Evolutionary conservation across 92 coral and sea anemone genomes (phyloP), one percentile per base, ranked within the genome.

Genomic region (Micromussa lordhowensis): DNA sequence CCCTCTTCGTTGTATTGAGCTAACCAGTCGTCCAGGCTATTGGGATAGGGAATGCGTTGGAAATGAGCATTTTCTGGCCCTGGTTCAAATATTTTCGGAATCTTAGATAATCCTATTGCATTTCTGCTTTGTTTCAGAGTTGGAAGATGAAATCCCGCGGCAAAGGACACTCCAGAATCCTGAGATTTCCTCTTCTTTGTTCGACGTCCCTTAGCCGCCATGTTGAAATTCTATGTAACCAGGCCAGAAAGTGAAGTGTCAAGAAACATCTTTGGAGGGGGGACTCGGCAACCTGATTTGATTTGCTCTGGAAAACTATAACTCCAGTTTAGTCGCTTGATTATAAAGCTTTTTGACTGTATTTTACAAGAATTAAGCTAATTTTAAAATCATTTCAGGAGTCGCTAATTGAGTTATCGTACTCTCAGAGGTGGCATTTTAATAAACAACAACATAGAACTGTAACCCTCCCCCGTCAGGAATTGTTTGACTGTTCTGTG

Each of bases 1-100:
- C 96, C 94, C n/a, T 78, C 75, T 31, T 94, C 94, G 32, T 82
- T 85, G 58, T 94, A 94, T 71, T 86, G 94, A 1, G 94, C 96
- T 49, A 94, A 78, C 93, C 96, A 94, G 78, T 91, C 94, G 26
- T 91, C 94, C 34, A 81, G 76, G 36, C 86, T 88, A 21, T 79
- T 32, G 1, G 94, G 93, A 5, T 80, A 66, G 1, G 93, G 93
- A 78, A 91, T 80, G 2, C 82, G 64, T 80, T 55, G 40, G 74
- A 94, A 94, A 80, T 92, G 80, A 12, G 31, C 88, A 22, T 59
- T 75, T 36, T 87, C 86, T 49, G 86, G 73, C 16, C 92, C 93
- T 16, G 78, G 29, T 72, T 89, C 88, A 13, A 82, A 89, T 15
- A 77, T 77, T 2, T 49, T 92, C 14, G 79, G 88, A 9, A 73